Conservation (phyloP, 1,140 invertebrate species). For the Anthonomus grandis region DNA sequence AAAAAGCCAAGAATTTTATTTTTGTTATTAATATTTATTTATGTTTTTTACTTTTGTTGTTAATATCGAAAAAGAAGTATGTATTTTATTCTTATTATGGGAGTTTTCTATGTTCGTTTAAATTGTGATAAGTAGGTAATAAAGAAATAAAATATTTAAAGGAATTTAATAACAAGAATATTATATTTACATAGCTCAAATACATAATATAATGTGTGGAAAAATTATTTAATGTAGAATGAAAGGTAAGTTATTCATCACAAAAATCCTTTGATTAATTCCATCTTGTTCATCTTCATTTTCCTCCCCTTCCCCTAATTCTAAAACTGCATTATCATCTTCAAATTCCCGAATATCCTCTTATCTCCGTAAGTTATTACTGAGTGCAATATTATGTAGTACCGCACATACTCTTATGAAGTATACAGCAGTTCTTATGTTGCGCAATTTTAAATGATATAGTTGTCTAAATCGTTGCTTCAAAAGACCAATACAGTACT, state of each 20-base stretch:
- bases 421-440: constrained; percentile 20
- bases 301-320: neutral
- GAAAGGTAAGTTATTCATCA: neutral
- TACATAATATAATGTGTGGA: no score
- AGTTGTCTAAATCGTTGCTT: constrained; percentile 32
- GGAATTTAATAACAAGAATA: no score
- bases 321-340: constrained; percentile 1
- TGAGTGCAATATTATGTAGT: constrained; percentile 30
- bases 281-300: neutral
- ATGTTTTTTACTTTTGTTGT: no score
- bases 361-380: constrained; percentile 11
- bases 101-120: no score
- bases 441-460: constrained; percentile 31
- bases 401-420: constrained; percentile 31
- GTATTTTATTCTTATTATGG: no score
- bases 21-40: no score
- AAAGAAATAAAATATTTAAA: no score
- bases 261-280: neutral
- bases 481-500: constrained; percentile 33
- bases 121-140: no score
- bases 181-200: no score
- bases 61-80: no score
- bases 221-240: no score
- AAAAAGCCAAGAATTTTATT: no score
- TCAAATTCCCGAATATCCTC: constrained; percentile 1